Evolutionary conservation across 2,888 invertebrate species (phyloP), one percentile per base, ranked within the genome.

Genomic region (Oscheius sp.): DNA sequence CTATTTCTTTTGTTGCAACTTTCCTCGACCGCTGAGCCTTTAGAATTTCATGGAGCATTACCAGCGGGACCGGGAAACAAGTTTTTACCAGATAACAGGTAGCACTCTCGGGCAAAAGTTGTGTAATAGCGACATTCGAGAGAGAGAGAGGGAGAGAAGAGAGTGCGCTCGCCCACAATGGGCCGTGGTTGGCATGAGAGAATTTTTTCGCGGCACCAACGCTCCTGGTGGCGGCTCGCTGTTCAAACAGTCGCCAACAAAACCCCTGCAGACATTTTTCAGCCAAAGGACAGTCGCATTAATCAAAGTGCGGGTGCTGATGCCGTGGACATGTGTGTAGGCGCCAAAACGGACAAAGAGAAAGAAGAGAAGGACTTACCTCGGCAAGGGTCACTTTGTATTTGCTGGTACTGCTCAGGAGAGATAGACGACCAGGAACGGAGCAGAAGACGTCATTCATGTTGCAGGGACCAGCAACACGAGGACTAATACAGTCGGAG

Each of bases 341-440:
- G 55, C 55, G 55, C 55, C 23, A 49, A 49, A 18, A 13, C 16
- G 13, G 55, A 25, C 25, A 43, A 49, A 59, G 61, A 74, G 41
- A 49, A 18, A 49, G n/a, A 49, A 13, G 13, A 13, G 5, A 55
- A 27, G 29, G 16, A 68, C 73, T 35, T 13, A 99, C 97, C 91
- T 98, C 98, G 13, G 96, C 97, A 74, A 98, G 95, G 64, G 98
- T 98, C 87, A 98, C 98, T 92, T 98, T 98, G 92, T 99, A 99
- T 92, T 98, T 98, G 91, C 96, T 96, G 88, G 98, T 98, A 86
- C 96, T 96, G 82, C 95, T 95, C 86, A 99, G 92, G 78, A 99
- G 93, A 69, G 96, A 96, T 86, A 99, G 92, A 73, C 95, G 92
- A 58, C 98, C 98, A 52, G 98, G 98, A 70, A 98, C 98, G 69